These are phyloP conservation scores for Xestia rhomboidea DNA, from an alignment of 2,888 invertebrate genomes.

Conservation along the genomic window DNA sequence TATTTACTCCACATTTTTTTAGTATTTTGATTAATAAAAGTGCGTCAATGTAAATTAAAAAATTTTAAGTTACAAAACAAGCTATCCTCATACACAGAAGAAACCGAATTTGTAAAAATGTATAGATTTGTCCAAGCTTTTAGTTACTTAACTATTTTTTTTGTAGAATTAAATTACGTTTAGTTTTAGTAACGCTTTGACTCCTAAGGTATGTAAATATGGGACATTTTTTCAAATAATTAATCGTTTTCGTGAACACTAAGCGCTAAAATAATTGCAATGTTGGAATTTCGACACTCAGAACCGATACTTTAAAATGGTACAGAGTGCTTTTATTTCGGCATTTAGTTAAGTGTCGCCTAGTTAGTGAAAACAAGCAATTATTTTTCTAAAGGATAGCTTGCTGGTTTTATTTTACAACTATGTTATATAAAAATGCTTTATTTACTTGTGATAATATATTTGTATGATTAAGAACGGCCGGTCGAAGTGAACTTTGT, in stretches of 20 bases:
- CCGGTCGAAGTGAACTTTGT: constrained; percentile 34
- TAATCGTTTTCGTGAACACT: constrained; percentile 2
- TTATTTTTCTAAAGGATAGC: constrained; percentile 46
- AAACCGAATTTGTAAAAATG: constrained; percentile 19
- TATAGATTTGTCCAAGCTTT: constrained; percentile 1
- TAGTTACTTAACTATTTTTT: constrained; percentile 33
- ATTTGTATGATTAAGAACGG: constrained; percentile 47
- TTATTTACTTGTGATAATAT: constrained; percentile 70
- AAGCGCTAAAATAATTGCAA: not conserved
- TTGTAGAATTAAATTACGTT: constrained; percentile 13
- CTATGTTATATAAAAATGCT: constrained; percentile 59
- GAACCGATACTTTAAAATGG: not conserved
- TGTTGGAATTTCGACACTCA: not conserved
- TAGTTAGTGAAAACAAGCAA: not conserved
- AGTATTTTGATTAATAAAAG: not conserved
- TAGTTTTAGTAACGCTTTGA: not conserved
- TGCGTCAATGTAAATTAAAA: constrained; percentile 28
- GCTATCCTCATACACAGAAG: constrained; percentile 37
- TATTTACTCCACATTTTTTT: not conserved
- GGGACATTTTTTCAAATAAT: not conserved
- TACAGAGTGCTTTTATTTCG: not conserved
- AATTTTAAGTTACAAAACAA: constrained; percentile 46
- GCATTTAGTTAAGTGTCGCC: not conserved
- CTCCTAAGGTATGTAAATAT: constrained; percentile 38
- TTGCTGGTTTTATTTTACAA: constrained; percentile 55